Evolutionary conservation across 2,888 invertebrate genomes (phyloP).

Genomic region (Rosalia funebris): DNA sequence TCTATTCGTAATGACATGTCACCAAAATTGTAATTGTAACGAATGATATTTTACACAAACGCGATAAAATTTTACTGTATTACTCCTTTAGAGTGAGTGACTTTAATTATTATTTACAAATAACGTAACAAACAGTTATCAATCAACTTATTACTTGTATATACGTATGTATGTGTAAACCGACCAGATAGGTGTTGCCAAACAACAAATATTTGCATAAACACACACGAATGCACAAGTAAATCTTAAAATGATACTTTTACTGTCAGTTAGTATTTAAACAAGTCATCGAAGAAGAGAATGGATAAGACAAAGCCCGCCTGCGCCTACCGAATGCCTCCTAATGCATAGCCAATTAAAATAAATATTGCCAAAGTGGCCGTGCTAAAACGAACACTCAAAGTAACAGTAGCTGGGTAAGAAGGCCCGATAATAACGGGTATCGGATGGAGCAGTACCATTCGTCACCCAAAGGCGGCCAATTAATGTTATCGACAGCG

Average conservation of each 20-base stretch:
- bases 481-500: slow-evolving; percentile 17
- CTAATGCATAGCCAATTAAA: slow-evolving; percentile 19
- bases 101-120: no score
- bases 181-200: no score
- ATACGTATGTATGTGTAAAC: no score
- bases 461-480: slow-evolving; percentile 28
- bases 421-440: slow-evolving; percentile 25
- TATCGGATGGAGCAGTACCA: slow-evolving; percentile 23
- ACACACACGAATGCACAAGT: slow-evolving; percentile 1
- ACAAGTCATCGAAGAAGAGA: slow-evolving; percentile 20
- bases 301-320: neutral
- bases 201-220: no score
- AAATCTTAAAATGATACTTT: slow-evolving; percentile 14
- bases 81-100: no score
- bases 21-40: no score
- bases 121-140: no score
- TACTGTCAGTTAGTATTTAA: slow-evolving; percentile 29
- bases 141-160: no score
- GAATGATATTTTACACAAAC: no score
- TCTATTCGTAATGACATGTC: no score
- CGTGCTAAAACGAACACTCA: neutral
- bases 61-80: no score
- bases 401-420: slow-evolving; percentile 11
- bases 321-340: neutral
- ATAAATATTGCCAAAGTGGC: slow-evolving; percentile 17